phyloP scores from a whole-genome alignment of 2,888 invertebrate genomes.

The Protophormia terraenovae region DNA sequence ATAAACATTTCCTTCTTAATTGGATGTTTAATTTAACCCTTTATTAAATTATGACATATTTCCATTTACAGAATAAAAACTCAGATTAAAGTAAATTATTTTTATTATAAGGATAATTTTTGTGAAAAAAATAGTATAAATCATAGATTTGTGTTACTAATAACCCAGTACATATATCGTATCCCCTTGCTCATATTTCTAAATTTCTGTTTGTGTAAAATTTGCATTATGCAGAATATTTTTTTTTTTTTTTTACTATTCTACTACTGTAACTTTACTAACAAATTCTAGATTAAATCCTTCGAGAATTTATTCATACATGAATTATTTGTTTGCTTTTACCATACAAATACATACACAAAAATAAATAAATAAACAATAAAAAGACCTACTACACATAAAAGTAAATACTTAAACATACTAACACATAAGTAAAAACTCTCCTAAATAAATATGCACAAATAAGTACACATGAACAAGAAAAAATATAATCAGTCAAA shows the following conservation, averaged over 20 bases:
- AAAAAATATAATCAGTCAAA: neutral
- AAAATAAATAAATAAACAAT: neutral
- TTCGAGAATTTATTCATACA: constrained; percentile 43
- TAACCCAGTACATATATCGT: too few species aligned
- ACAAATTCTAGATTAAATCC: constrained; percentile 44
- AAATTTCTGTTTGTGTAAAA: neutral
- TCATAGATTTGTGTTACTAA: too few species aligned
- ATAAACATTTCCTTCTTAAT: too few species aligned
- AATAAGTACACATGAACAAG: neutral
- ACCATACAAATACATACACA: neutral
- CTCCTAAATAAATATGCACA: neutral
- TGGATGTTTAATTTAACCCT: too few species aligned
- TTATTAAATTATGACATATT: too few species aligned
- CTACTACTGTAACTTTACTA: neutral
- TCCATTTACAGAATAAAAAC: too few species aligned
- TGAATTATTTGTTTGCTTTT: constrained; percentile 44
- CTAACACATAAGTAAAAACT: neutral
- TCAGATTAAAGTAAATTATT: too few species aligned
- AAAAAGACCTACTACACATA: neutral
- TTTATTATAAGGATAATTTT: too few species aligned
- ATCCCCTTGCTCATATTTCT: neutral
- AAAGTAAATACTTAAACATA: neutral
- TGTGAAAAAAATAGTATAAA: too few species aligned
- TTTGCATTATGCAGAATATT: neutral
- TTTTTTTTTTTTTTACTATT: neutral